A percentile compares a stretch with the other conserved stretches of the same genome.
These are phyloP conservation scores for Osmerus mordax DNA, from an alignment of 2,113 vertebrate species.

Conservation along the genomic window DNA sequence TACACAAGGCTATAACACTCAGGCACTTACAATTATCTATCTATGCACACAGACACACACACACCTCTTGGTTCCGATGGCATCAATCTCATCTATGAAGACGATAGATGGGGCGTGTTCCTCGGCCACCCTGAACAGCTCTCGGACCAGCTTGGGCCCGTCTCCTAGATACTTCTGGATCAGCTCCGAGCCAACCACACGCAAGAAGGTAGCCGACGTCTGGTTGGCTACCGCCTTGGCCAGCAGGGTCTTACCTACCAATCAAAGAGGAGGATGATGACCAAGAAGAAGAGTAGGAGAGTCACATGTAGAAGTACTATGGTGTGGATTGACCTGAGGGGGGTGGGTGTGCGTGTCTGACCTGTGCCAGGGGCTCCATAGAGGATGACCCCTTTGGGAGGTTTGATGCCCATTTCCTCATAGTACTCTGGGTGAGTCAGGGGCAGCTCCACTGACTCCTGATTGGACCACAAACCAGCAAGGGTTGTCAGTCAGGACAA, in stretches of 20 bases:
- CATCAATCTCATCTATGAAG: slow-evolving; percentile 97
- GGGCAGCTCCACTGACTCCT: slow-evolving; percentile 98
- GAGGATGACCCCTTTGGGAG: slow-evolving; percentile 96
- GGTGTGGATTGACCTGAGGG: too few relatives aligned
- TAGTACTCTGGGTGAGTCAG: slow-evolving; percentile 98
- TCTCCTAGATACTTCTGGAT: slow-evolving; percentile 98
- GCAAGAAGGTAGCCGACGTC: slow-evolving; percentile 93
- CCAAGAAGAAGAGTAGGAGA: too few relatives aligned
- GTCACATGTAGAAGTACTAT: too few relatives aligned
- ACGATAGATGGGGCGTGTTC: slow-evolving; percentile 96
- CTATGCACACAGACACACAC: too few relatives aligned
- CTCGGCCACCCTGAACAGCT: slow-evolving; percentile 94
- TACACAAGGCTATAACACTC: too few relatives aligned
- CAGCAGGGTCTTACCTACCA: slow-evolving; percentile 89
- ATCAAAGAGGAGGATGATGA: too few relatives aligned
- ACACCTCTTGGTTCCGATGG: slow-evolving; percentile 96
- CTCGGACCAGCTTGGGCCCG: slow-evolving; percentile 91
- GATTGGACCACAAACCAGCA: background rate
- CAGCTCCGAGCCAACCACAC: slow-evolving; percentile 94
- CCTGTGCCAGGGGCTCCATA: slow-evolving; percentile 97
- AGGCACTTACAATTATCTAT: too few relatives aligned
- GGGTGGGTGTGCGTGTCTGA: slow-evolving; percentile 38
- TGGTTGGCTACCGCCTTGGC: slow-evolving; percentile 99
- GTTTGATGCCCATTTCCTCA: slow-evolving; percentile 99
- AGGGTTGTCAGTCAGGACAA: background rate